Evolutionary conservation across 2,888 invertebrate genomes (phyloP), one percentile per base, ranked within the genome.

Genomic region (Pachycephus smyrnensis): DNA sequence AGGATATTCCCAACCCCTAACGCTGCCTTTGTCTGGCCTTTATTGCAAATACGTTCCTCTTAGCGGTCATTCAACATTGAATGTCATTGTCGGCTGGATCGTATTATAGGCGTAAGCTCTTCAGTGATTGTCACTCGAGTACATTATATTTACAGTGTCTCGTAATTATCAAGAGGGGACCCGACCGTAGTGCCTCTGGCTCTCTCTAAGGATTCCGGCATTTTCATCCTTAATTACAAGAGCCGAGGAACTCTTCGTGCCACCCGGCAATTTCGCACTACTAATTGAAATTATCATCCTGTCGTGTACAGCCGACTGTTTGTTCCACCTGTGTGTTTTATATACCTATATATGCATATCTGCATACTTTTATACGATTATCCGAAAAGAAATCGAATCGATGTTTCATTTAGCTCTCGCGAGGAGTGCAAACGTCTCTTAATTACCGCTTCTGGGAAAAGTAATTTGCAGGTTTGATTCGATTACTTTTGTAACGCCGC

Each of bases 381-480:
- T 84, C 83, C 82, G 80, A 75, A 81, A 82, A 81, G 82, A 83
- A 86, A 86, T 85, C 84, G 84, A 86, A 83, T 85, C 84, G 84
- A 55, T 23, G 23, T 23, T 55, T 55, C 9, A 55, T 55, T 55
- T 55, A 55, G 55, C 55, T 55, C 23, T 55, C 84, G 80, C 78
- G 81, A 80, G 80, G 80, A 82, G 80, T 84, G 86, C 86, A 80
- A 82, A 82, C 84, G 81, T 84, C 84, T 84, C 84, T 82, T 82
- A 82, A 85, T 86, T 85, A 85, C 79, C 33, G 73, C n/a, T 37
- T 23, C 74, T 82, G 84, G 82, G 82, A 85, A 81, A 86, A 86
- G 85, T 86, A 86, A 85, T 85, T 85, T 85, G 82, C 84, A 84
- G 84, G 6, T 79, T 77, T 80, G 82, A 84, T 84, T 85, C 85